Base-by-base conservation (phyloP, 1,140 invertebrate species). In the Maniola jurtina region DNA sequence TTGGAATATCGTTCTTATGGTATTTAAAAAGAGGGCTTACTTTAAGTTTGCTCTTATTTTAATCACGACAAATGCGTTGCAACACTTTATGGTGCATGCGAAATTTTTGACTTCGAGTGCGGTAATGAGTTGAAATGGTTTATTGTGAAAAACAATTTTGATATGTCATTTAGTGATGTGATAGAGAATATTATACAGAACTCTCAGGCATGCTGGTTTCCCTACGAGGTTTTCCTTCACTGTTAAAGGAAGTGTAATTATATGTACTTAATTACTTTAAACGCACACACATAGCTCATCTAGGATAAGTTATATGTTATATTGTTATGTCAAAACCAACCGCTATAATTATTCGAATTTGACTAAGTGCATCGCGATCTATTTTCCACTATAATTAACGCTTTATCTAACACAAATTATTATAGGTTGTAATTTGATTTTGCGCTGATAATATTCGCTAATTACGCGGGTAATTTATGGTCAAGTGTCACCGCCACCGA, bases 381-480 rank as follows among this genome's bases (percentile, higher is more conserved):
- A 15, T 52, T 55, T 34, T 55, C 16, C 52, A 36, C 15, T 36
- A 45, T 50, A 61, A 61, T 61, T 15, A 61, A 13, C 14, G 16
- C 60, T 52, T 52, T 50, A 52, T 61, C 52, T 33, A 55, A 55
- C 16, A 55, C 25, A 25, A 25, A 55, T 34, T 11, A 45, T 45
- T 45, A 10, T 34, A 52, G 45, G 33, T 47, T 35, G 48, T 61
- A 52, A 61, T 61, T 50, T 61, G 48, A 61, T 61, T 61, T 61
- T 61, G 4, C 47, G n/a, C 35, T 9, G 60, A 61, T 61, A 52
- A 52, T 52, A 61, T 61, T 61, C 35, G 48, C 60, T 61, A 61
- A 61, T 61, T 61, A 61, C n/a, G 45, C 48, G 59, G 59, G 50
- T 61, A 61, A 48, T 61, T 50, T 36, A 61, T 50, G 33, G 45